A percentile compares a stretch with the other conserved stretches of the same genome.
Evolutionary conservation across 2,797 vertebrate species (phyloP).

Genomic region (Brotula barbata): DNA sequence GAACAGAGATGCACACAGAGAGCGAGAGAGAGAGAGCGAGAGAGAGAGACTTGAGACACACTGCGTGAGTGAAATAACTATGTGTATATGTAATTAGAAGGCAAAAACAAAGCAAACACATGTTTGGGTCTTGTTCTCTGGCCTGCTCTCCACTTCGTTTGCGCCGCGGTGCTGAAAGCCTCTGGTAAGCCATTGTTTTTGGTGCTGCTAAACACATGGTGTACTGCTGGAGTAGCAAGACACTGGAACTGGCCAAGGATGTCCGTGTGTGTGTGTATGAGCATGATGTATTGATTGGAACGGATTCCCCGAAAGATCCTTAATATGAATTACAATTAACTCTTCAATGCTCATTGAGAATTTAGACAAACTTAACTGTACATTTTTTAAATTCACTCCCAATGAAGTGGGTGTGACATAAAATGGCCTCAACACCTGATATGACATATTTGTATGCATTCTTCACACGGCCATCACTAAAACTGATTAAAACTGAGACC

Average conservation of each 20-base stretch:
- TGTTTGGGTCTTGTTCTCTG: slow-evolving; percentile 70
- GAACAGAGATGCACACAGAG: slow-evolving; percentile 22
- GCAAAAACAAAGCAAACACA: slow-evolving; percentile 73
- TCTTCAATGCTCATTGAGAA: no score
- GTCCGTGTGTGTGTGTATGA: slow-evolving; percentile 29
- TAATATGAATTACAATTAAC: background rate
- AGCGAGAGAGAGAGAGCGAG: no score
- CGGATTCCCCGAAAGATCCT: background rate
- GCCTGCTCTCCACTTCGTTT: slow-evolving; percentile 62
- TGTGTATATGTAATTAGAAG: slow-evolving; percentile 76
- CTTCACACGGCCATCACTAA: no score
- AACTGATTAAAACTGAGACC: slow-evolving; percentile 24
- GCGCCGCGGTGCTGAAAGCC: slow-evolving; percentile 49
- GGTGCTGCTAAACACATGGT: slow-evolving; percentile 67
- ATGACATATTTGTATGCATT: no score
- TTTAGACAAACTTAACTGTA: no score
- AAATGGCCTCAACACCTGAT: no score
- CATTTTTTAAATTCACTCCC: slow-evolving; percentile 25
- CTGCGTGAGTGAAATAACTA: slow-evolving; percentile 64
- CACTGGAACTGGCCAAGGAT: slow-evolving; percentile 25
- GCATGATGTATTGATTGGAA: slow-evolving; percentile 26
- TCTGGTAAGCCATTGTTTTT: slow-evolving; percentile 58
- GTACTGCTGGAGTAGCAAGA: slow-evolving; percentile 31
- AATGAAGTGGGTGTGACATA: slow-evolving; percentile 22
- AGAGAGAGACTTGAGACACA: slow-evolving; percentile 16